phyloP scores from a whole-genome alignment of 1,140 invertebrate species.

The Vollenhovia emeryi region DNA sequence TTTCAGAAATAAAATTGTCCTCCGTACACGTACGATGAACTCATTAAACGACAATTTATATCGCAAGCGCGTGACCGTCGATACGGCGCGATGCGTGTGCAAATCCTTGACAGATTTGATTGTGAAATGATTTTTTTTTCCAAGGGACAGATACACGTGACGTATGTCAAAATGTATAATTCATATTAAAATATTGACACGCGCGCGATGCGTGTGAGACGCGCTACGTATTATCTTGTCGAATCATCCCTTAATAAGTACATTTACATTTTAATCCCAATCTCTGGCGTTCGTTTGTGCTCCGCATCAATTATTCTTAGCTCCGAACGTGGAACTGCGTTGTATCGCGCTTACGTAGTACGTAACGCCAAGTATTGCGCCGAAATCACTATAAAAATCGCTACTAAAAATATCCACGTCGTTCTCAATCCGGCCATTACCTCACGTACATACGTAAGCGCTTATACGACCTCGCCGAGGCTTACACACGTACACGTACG shows the following conservation, averaged over 20 bases:
- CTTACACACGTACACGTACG: constrained; percentile 39
- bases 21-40: neutral
- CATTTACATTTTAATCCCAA: neutral
- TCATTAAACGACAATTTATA: neutral
- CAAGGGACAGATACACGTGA: neutral
- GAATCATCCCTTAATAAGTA: neutral
- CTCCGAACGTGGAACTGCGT: neutral
- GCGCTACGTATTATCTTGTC: neutral
- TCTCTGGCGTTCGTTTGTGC: neutral
- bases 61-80: neutral
- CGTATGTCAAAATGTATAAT: neutral
- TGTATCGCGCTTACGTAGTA: neutral
- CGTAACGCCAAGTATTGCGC: neutral
- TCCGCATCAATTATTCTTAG: neutral
- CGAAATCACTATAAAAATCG: constrained; percentile 34
- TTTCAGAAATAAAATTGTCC: constrained; percentile 38
- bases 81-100: no score
- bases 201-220: neutral
- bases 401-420: constrained; percentile 44
- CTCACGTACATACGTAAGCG: constrained; percentile 30
- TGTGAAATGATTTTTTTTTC: neutral
- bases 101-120: neutral
- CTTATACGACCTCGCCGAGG: constrained; percentile 36
- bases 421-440: constrained; percentile 40
- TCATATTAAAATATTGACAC: neutral